A percentile compares a stretch with the other conserved stretches of the same genome.
phyloP scores from a whole-genome alignment of 2,888 invertebrate species.

The Blastobasis lacticolella region DNA sequence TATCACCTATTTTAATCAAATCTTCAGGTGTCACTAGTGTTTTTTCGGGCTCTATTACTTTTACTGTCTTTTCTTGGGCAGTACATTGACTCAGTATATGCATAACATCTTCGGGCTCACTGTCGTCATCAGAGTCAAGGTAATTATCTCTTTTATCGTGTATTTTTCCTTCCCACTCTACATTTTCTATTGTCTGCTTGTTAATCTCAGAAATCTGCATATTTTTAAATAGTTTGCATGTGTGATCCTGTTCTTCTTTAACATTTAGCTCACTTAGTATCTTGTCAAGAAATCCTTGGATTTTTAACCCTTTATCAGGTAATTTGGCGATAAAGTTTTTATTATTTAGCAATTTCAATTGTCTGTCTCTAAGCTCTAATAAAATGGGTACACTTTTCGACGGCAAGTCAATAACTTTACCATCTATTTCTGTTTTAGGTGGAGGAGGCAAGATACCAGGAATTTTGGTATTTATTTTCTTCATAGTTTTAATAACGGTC shows the following conservation, averaged over 20 bases:
- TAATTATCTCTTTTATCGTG: constrained; percentile 34
- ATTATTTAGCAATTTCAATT: constrained; percentile 68
- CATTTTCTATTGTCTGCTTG: constrained; percentile 60
- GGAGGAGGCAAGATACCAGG: constrained; percentile 60
- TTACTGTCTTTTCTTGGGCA: constrained; percentile 62
- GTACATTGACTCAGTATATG: constrained; percentile 74
- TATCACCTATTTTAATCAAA: constrained; percentile 57
- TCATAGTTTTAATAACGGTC: constrained; percentile 32
- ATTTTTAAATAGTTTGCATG: constrained; percentile 63
- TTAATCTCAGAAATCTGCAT: constrained; percentile 60
- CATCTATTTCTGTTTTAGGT: constrained; percentile 67
- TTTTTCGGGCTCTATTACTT: constrained; percentile 55
- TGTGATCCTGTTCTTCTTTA: constrained; percentile 64
- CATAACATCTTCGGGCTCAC: constrained; percentile 73
- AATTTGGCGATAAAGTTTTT: constrained; percentile 70
- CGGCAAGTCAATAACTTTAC: constrained; percentile 65
- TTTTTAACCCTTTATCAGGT: constrained; percentile 75
- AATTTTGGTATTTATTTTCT: constrained; percentile 51
- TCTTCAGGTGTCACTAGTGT: constrained; percentile 67
- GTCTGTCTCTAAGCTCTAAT: constrained; percentile 69
- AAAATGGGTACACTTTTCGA: constrained; percentile 63
- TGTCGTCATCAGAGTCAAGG: constrained; percentile 74
- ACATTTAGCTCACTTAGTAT: constrained; percentile 59
- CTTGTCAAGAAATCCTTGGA: constrained; percentile 59
- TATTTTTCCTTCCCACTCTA: constrained; percentile 76